Percentiles rank a stretch among this genome's conserved stretches.
These are phyloP conservation scores for Zosterops hypoxanthus DNA, from an alignment of 2,113 vertebrate species.

Conservation along the genomic window DNA sequence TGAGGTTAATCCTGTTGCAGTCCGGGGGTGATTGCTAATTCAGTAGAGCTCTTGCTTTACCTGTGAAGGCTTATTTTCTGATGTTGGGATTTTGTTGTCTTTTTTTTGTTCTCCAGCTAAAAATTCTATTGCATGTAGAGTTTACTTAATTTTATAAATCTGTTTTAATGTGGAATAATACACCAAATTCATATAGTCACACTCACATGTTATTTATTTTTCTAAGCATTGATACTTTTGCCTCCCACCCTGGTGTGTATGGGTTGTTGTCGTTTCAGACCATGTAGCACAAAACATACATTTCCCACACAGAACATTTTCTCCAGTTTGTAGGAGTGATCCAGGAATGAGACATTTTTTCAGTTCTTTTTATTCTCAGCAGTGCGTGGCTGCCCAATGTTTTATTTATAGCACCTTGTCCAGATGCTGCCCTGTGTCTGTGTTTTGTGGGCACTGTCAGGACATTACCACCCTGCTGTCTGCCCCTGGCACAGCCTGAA, in stretches of 20 bases:
- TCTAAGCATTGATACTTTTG: background rate
- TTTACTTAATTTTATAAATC: background rate
- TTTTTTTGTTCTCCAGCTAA: background rate
- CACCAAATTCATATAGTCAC: background rate
- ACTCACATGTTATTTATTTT: background rate
- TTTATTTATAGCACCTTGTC: background rate
- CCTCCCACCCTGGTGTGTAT: background rate
- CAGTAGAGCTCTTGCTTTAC: background rate
- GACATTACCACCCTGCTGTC: background rate
- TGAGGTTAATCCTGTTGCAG: background rate
- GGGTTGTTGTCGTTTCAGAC: background rate
- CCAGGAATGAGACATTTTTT: background rate
- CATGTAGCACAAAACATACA: background rate
- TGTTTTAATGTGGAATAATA: background rate
- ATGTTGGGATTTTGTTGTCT: background rate
- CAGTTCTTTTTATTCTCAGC: background rate
- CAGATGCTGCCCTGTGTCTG: background rate
- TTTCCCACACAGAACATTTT: rapidly evolving
- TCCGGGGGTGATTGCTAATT: background rate
- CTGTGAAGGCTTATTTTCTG: background rate
- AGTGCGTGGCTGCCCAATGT: rapidly evolving
- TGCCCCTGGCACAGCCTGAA: background rate
- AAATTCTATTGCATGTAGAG: background rate
- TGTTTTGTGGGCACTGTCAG: background rate
- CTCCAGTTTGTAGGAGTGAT: background rate